phyloP scores from a whole-genome alignment of 2,113 vertebrate species.

The Cyprinodon tularosa region DNA sequence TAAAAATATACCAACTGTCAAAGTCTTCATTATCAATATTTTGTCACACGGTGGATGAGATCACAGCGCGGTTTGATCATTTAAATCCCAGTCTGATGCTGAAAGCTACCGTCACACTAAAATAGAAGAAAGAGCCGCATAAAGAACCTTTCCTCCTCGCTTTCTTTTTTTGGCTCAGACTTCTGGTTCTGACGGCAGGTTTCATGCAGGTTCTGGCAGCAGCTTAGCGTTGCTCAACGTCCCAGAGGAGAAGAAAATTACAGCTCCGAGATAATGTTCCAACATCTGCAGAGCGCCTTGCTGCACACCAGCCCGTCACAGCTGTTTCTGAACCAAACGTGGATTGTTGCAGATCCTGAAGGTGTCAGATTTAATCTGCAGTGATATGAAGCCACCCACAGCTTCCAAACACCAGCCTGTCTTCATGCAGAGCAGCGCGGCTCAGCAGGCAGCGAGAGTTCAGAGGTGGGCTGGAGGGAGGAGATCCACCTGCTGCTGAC shows the following conservation, averaged over 20 bases:
- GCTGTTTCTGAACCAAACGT: conserved; percentile 14
- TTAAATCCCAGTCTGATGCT: conserved; percentile 14
- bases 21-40: background rate
- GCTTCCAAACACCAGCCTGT: background rate
- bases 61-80: conserved; percentile 40
- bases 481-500: no score
- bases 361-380: conserved; percentile 13
- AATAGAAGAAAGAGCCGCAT: conserved; percentile 23
- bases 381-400: conserved; percentile 12
- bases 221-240: conserved; percentile 1
- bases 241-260: conserved; percentile 39
- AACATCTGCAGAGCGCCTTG: conserved; percentile 7
- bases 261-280: conserved; percentile 32
- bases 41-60: background rate
- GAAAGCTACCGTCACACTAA: conserved; percentile 31
- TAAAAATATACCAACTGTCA: conserved; percentile 45
- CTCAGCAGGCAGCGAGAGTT: no score
- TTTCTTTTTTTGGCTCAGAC: background rate
- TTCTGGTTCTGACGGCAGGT: conserved; percentile 17
- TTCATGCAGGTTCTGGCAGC: conserved; percentile 32
- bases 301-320: conserved; percentile 19
- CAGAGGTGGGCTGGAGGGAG: no score
- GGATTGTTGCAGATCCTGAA: background rate
- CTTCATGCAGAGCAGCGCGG: no score
- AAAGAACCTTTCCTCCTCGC: background rate